These are phyloP conservation scores for Lagodon rhomboides DNA, from an alignment of 2,797 vertebrate genomes.

Conservation along the genomic window DNA sequence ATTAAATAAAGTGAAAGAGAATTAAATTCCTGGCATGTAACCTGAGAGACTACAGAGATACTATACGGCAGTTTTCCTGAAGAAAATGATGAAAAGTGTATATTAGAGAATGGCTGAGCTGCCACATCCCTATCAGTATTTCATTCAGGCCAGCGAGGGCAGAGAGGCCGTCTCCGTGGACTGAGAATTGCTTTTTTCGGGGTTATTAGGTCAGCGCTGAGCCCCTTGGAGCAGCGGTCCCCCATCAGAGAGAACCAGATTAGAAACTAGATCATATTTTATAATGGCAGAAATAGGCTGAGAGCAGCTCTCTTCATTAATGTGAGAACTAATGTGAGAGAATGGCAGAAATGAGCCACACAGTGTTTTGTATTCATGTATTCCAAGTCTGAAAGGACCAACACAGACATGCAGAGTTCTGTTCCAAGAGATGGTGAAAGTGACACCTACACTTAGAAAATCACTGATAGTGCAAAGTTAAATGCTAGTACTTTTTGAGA, in stretches of 20 bases:
- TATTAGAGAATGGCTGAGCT: slow-evolving; percentile 18
- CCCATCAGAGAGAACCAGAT: slow-evolving; percentile 62
- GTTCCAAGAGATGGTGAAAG: slow-evolving; percentile 47
- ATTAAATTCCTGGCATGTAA: background rate
- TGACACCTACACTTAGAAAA: slow-evolving; percentile 46
- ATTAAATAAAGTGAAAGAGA: background rate
- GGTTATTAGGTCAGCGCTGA: slow-evolving; percentile 71
- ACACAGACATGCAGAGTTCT: slow-evolving; percentile 27
- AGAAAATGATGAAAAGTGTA: slow-evolving; percentile 19
- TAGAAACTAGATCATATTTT: slow-evolving; percentile 78
- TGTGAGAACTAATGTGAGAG: slow-evolving; percentile 10
- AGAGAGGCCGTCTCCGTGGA: slow-evolving; percentile 41
- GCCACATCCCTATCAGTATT: slow-evolving; percentile 29
- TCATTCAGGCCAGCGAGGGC: slow-evolving; percentile 51
- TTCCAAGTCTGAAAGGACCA: slow-evolving; percentile 44
- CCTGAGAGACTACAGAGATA: slow-evolving; percentile 7
- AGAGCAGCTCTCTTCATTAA: slow-evolving; percentile 43
- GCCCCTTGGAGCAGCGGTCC: slow-evolving; percentile 38
- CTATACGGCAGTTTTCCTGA: background rate
- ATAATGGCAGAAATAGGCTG: slow-evolving; percentile 37
- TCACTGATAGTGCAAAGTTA: slow-evolving; percentile 33
- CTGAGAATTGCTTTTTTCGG: slow-evolving; percentile 42
- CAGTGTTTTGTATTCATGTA: slow-evolving; percentile 48
- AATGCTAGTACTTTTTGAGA: slow-evolving; percentile 36
- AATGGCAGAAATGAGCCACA: slow-evolving; percentile 13